phyloP scores from a whole-genome alignment of 2,797 vertebrate genomes.

The Labroides dimidiatus region DNA sequence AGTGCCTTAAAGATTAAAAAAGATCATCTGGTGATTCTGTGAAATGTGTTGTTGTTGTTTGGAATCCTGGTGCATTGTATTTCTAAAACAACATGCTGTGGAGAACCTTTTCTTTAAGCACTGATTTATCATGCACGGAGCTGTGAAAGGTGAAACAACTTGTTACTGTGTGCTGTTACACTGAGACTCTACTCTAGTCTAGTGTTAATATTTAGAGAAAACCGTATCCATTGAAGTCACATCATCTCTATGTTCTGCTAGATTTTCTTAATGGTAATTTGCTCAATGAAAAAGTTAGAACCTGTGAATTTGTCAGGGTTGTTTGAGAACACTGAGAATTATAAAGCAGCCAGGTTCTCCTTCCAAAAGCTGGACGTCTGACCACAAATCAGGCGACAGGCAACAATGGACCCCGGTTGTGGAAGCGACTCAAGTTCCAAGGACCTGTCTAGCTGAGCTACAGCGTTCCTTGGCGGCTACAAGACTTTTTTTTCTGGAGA shows the following conservation, averaged over 20 bases:
- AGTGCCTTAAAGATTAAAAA: no score
- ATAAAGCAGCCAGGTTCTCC: neutral
- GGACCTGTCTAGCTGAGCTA: slow-evolving; percentile 40
- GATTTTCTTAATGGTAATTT: slow-evolving; percentile 1
- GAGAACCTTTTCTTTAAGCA: no score
- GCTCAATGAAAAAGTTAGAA: neutral
- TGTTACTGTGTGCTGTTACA: no score
- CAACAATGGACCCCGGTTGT: neutral
- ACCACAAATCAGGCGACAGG: slow-evolving; percentile 26
- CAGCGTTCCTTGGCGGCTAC: slow-evolving; percentile 44
- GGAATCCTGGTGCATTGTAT: no score
- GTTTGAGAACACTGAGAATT: neutral
- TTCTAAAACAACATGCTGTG: no score
- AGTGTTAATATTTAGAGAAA: slow-evolving; percentile 25
- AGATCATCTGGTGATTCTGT: no score
- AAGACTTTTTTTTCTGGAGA: slow-evolving; percentile 51
- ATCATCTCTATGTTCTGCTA: neutral
- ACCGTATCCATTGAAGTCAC: neutral
- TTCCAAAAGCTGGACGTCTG: slow-evolving; percentile 14
- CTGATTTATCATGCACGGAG: no score
- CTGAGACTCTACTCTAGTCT: neutral
- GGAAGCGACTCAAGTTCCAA: slow-evolving; percentile 45
- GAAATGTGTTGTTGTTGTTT: no score
- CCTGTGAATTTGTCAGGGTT: neutral
- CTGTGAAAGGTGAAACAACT: no score